These are phyloP conservation scores for Xenopus petersii DNA, from an alignment of 2,797 vertebrate species.

Conservation along the genomic window DNA sequence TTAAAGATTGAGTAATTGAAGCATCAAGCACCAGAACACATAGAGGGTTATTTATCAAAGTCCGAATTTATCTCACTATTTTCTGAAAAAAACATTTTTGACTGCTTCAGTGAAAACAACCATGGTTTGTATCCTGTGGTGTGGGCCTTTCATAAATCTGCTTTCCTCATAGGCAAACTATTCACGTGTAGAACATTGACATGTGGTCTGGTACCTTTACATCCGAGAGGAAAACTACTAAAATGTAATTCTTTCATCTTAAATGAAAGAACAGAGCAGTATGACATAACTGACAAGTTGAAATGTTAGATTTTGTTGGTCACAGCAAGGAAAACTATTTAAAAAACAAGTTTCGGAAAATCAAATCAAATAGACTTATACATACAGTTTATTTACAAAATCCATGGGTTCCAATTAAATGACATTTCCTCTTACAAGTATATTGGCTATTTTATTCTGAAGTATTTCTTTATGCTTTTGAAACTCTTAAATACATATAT, in stretches of 20 bases:
- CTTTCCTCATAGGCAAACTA: slow-evolving; percentile 13
- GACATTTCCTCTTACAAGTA: slow-evolving; percentile 10
- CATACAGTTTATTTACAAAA: slow-evolving; percentile 19
- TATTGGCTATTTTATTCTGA: neutral
- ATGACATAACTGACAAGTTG: slow-evolving; percentile 9
- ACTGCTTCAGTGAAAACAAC: slow-evolving; percentile 10
- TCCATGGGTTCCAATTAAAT: slow-evolving; percentile 2
- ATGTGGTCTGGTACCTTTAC: slow-evolving; percentile 18
- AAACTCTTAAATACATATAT: too few relatives aligned
- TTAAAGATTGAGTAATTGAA: too few relatives aligned
- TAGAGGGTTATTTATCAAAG: too few relatives aligned
- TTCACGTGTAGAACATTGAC: slow-evolving; percentile 27
- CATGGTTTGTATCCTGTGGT: slow-evolving; percentile 18
- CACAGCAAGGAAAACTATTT: slow-evolving; percentile 23
- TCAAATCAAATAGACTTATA: slow-evolving; percentile 4
- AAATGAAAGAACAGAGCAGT: slow-evolving; percentile 20
- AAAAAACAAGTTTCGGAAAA: slow-evolving; percentile 8
- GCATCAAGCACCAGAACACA: too few relatives aligned
- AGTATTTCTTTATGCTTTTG: neutral
- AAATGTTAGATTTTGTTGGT: slow-evolving; percentile 25
- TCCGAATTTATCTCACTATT: too few relatives aligned
- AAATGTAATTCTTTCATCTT: slow-evolving; percentile 25
- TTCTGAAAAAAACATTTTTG: neutral
- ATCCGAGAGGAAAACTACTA: slow-evolving; percentile 21
- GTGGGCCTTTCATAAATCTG: slow-evolving; percentile 12